Evolutionary conservation across 2,888 invertebrate genomes (phyloP), one percentile per base, ranked within the genome.

Genomic region (Danaus chrysippus): DNA sequence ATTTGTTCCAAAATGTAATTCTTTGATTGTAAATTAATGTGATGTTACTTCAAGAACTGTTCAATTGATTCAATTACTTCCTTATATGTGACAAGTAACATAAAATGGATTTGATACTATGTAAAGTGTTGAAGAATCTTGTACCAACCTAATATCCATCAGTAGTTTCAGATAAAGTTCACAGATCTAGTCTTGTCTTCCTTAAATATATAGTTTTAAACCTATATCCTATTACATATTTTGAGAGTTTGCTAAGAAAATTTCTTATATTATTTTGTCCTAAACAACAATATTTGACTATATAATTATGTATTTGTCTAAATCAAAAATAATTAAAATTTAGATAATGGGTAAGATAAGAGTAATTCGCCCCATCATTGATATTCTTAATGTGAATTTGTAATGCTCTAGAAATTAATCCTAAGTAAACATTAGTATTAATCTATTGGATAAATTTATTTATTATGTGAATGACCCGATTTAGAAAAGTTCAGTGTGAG

Each of bases 171-270:
- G 56, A 54, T 56, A 55, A 57, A 74, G 72, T 73, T 68, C 71
- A 77, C 73, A 78, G 77, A 78, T 83, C 85, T 84, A 86, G 86
- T 86, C 85, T 77, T 75, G 84, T 84, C 84, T 86, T 85, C 85
- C 84, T 66, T 57, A 42, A 58, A 61, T 53, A 49, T 58, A 11
- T 49, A 49, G 49, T 63, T 49, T 42, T 56, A 23, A 55, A 11
- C 15, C 54, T 56, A 42, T 56, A 55, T 55, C 13, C 54, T 42
- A 54, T 42, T 19, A 49, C 49, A 17, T 10, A 17, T 49, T 49
- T n/a, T 49, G 49, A 49, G 10, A 49, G 10, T 49, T 17, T 15
- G 17, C 17, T 49, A 49, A 49, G 49, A 10, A 15, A 15, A 3
- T 13, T 46, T 5, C 13, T 13, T 13, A n/a, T 9, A 10, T 1